phyloP scores from a whole-genome alignment of 2,797 vertebrate genomes.

The Ispidina lecontei region DNA sequence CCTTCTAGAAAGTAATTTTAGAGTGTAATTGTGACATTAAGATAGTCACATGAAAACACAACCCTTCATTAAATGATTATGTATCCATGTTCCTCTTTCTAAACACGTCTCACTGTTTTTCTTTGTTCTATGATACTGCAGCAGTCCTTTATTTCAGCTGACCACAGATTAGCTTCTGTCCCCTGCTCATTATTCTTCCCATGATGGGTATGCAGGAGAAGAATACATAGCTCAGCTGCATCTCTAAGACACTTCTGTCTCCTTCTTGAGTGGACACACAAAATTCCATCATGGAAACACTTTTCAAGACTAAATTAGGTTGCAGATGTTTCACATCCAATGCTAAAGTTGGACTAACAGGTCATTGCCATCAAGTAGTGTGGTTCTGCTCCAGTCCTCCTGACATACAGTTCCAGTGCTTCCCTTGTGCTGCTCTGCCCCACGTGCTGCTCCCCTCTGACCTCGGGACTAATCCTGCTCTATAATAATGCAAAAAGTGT shows the following conservation, averaged over 20 bases:
- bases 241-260: neutral
- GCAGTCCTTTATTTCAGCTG: neutral
- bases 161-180: neutral
- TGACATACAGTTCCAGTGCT: neutral
- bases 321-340: neutral
- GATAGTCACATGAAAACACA: conserved; percentile 37
- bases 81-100: neutral
- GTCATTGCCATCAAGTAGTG: no score
- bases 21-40: neutral
- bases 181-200: neutral
- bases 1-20: neutral
- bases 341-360: neutral
- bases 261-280: neutral
- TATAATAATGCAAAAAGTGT: neutral
- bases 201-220: neutral
- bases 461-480: neutral
- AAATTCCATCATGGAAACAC: neutral
- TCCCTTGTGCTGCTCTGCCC: neutral
- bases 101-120: neutral
- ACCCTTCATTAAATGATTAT: conserved; percentile 36
- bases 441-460: neutral
- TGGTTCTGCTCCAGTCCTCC: neutral
- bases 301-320: neutral
- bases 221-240: neutral
- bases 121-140: neutral